Base-by-base conservation (phyloP, 2,797 vertebrate species). In the Anomalospiza imberbis region DNA sequence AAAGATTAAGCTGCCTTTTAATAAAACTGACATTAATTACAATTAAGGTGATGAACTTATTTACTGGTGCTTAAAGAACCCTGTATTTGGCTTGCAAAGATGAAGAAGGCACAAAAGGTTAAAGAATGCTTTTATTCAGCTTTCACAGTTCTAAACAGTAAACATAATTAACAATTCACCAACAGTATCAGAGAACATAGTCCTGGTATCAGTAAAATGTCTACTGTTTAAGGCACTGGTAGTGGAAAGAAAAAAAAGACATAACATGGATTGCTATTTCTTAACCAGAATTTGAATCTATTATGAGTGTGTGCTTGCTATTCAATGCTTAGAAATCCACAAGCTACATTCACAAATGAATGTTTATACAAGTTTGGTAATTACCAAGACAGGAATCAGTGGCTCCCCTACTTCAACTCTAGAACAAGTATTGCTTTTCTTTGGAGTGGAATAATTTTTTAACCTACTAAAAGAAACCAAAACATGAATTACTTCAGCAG, bases 171-270 rank as follows among this genome's bases (percentile, higher is more conserved):
- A 91, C 67, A 94, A 91, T 90, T 91, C 38, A 83, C 44, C 44
- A 61, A 72, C 13, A 31, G 84, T 80, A 83, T 73, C 17, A 12
- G 76, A 85, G 63, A 81, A 90, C 60, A 42, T 1, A 82, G 60
- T 61, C 51, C 63, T 25, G n/a, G 68, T 29, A 76, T 89, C 94
- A 95, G 91, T 51, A 95, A 96, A 95, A 92, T 71, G 77, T 94
- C 85, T 92, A 89, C 62, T 92, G 86, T 82, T 94, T 94, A 97
- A 97, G 97, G 96, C 97, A 97, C 97, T 89, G 92, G 73, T 61
- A 77, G 63, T 78, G 60, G 79, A 47, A 78, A 91, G 19, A 38
- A 77, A 90, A 89, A 89, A 71, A 88, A 85, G 32, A 73, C 8
- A 2, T n/a, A 70, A 77, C 7, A 4, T 2, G 13, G 79, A 75